Evolutionary conservation across 23 tunicate genomes (phyloP).

Genomic region (Ciona savignyi): DNA sequence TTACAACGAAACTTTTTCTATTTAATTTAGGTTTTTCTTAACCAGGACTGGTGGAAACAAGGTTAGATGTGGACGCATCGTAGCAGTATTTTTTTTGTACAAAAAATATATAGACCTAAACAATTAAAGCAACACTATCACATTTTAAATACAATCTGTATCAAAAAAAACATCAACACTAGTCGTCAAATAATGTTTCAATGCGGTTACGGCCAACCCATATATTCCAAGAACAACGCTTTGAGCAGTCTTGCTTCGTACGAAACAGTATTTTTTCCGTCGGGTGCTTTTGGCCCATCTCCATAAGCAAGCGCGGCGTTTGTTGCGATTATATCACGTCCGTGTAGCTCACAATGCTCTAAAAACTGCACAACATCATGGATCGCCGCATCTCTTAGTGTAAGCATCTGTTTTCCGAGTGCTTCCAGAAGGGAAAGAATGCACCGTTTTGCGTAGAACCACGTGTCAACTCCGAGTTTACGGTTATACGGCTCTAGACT

Average conservation of each 20-base stretch:
- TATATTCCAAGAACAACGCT: conserved; percentile 62
- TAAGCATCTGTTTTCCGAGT: conserved; percentile 84
- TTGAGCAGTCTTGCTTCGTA: conserved; percentile 88
- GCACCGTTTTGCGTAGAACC: conserved; percentile 97
- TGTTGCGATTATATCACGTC: conserved; percentile 53
- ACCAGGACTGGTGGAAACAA: no score
- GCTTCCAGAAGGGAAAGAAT: conserved; percentile 84
- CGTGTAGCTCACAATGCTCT: conserved; percentile 91
- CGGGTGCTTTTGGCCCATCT: conserved; percentile 53
- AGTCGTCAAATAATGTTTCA: no score
- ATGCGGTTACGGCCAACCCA: conserved; percentile 88
- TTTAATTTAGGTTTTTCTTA: no score
- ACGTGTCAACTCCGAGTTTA: conserved; percentile 96
- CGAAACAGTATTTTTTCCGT: conserved; percentile 89
- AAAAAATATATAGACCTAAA: no score
- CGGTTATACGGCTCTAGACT: conserved; percentile 95
- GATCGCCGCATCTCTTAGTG: conserved; percentile 65
- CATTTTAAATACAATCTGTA: no score
- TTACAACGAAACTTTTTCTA: no score
- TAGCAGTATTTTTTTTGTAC: no score
- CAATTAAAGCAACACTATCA: no score
- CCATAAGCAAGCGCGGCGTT: conserved; percentile 39
- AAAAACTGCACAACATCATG: conserved; percentile 67
- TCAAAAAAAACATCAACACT: no score
- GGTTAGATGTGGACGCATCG: no score